Base-by-base conservation (phyloP, 1,140 invertebrate species). In the Hycleus phaleratus region DNA sequence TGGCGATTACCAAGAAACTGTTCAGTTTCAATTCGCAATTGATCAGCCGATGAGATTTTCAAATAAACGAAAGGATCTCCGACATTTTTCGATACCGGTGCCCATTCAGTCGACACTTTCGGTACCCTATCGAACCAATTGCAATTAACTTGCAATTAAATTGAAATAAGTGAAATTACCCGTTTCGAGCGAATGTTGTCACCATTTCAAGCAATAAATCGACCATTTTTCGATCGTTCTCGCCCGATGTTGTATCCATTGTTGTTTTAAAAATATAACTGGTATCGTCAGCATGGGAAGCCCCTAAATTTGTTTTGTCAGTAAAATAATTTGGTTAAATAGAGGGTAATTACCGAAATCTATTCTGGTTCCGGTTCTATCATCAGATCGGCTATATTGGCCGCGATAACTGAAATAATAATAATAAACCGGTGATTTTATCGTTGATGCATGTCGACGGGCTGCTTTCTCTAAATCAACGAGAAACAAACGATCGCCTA, bases 401-500 rank as follows among this genome's bases (percentile, higher is more conserved):
- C 62, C 62, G 42, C 55, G 74, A 55, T 80, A 82, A 2, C 70
- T 61, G 61, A 79, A 85, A 9, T 75, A 71, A 62, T 84, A 83
- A 65, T 80, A 74, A 70, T 80, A 81, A 1, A 83, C 77, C 0
- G 82, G 80, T 58, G 77, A 76, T 8, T 75, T 68, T 40, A 76
- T 77, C n/a, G 65, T 65, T 40, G 64, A 61, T 0, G 81, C 79
- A 66, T 83, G 80, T 11, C 79, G 60, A 59, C 73, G 73, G 0
- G 79, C 80, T 47, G 78, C 71, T 62, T 77, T 78, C 48, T 79
- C 78, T 1, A 78, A 75, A 42, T 78, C 77, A 1, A 70, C 70
- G 0, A 76, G 71, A 68, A 84, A 85, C 1, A 79, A 70, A 38
- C 83, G 70, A 65, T 85, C 83, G 0, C 80, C 73, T 0, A 82